phyloP scores from a whole-genome alignment of 2,797 vertebrate species.

The Pangasius macronema region DNA sequence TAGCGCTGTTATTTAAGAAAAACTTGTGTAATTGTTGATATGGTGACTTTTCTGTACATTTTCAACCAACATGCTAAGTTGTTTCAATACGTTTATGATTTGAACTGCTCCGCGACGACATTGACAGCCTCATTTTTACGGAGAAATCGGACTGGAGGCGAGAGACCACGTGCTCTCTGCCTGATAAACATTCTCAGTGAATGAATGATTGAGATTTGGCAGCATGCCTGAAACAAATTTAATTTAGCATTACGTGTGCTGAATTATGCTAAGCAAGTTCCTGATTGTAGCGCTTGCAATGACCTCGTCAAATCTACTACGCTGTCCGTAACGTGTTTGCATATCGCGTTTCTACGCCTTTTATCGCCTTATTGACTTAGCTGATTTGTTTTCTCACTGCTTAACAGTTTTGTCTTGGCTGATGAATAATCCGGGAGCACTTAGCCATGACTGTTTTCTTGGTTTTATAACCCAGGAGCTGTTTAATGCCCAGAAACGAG shows the following conservation, averaged over 20 bases:
- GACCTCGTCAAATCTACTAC: slow-evolving; percentile 29
- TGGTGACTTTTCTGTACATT: not conserved
- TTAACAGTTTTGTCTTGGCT: not conserved
- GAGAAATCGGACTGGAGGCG: too few relatives aligned
- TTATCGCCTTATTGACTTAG: not conserved
- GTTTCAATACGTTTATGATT: not conserved
- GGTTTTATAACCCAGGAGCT: not conserved
- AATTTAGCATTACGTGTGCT: slow-evolving; percentile 29
- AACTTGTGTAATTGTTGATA: not conserved
- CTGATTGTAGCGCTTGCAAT: not conserved
- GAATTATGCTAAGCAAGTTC: slow-evolving; percentile 32
- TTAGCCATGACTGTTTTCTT: not conserved
- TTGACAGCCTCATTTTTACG: too few relatives aligned
- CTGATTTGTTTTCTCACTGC: not conserved
- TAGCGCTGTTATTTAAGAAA: not conserved
- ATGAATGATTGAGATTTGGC: slow-evolving; percentile 33
- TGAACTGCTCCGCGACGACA: too few relatives aligned
- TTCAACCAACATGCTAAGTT: not conserved
- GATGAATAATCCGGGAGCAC: not conserved
- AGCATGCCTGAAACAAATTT: slow-evolving; percentile 27
- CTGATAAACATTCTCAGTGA: not conserved
- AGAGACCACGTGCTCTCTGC: not conserved
- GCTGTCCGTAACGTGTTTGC: not conserved
- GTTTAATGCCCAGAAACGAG: too few relatives aligned
- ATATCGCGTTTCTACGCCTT: not conserved